Base-by-base conservation (phyloP, 2,797 vertebrate species). In the Nothura maculosa region DNA sequence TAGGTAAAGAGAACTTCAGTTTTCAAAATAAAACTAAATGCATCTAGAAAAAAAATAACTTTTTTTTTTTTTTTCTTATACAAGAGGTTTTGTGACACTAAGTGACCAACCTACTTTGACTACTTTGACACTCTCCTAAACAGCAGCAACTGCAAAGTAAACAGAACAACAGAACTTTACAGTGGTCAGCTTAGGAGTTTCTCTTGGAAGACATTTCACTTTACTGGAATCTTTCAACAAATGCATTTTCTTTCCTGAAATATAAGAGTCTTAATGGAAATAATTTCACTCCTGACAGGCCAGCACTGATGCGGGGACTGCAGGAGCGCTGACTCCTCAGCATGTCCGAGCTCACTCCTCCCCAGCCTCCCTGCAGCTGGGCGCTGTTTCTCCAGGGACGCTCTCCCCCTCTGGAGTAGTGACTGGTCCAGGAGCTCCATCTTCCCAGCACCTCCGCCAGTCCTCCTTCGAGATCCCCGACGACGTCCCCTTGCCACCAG, bases 381-480 rank as follows among this genome's bases (percentile, higher is more conserved):
- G 98, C 38, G 98, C 98, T 0, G 98, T 99, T 52, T 98, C 99
- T 92, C 98, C 98, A 18, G 98, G 98, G 85, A 96, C 97, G 0
- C 94, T 98, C 52, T 97, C 98, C 40, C 97, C 99, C 93, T 98
- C 98, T 27, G 98, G 98, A 70, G 98, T 99, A 43, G 97, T 98
- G 92, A 96, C 98, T 24, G 97, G 97, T 34, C 97, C 98, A 0
- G 97, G 98, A 91, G 89, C 99, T 50, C 98, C 99, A 25, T 94
- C 98, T 48, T 98, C 99, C 66, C 99, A 99, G n/a, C 99, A 99
- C 94, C 99, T 99, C 80, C 99, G 99, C 34, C 99, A 99, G 96
- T 98, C 99, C 32, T 99, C 99, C 1, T 99, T 99, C 82, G 99
- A 99, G 97, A 99, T 99, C 92, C 98, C 99, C 5, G 99, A 99